Conservation (phyloP, 2,888 invertebrate genomes). For the Dryadula phaetusa region DNA sequence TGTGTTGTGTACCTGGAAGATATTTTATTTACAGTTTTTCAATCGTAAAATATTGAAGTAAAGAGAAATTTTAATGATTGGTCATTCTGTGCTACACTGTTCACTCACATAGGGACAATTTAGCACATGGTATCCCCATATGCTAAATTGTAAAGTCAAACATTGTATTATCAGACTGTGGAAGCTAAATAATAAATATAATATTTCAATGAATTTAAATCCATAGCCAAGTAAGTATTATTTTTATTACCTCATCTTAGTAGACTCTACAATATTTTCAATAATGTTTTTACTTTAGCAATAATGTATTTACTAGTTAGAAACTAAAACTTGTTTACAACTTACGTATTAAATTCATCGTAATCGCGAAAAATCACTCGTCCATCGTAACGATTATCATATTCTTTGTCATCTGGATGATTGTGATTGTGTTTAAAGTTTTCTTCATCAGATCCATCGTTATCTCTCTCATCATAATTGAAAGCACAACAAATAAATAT, state of each 20-base stretch:
- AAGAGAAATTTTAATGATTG: no score
- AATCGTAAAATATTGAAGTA: background rate
- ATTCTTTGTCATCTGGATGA: background rate
- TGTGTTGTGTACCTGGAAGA: background rate
- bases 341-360: constrained; percentile 11
- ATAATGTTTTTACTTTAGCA: background rate
- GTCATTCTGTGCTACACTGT: no score
- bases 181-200: no score
- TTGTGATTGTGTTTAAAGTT: constrained; percentile 3
- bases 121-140: no score
- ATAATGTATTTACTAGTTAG: background rate
- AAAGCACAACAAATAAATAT: background rate
- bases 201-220: no score
- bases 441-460: background rate
- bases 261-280: background rate
- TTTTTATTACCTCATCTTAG: no score
- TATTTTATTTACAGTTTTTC: background rate
- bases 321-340: constrained; percentile 4
- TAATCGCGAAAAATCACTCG: constrained; percentile 19
- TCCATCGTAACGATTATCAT: background rate
- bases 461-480: background rate
- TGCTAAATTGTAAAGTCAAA: no score
- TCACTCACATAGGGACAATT: no score
- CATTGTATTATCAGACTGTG: no score
- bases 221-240: no score